Percentiles rank a stretch among this genome's conserved stretches.
Conservation (phyloP, 1,140 invertebrate species). For the Drosophila guanche region DNA sequence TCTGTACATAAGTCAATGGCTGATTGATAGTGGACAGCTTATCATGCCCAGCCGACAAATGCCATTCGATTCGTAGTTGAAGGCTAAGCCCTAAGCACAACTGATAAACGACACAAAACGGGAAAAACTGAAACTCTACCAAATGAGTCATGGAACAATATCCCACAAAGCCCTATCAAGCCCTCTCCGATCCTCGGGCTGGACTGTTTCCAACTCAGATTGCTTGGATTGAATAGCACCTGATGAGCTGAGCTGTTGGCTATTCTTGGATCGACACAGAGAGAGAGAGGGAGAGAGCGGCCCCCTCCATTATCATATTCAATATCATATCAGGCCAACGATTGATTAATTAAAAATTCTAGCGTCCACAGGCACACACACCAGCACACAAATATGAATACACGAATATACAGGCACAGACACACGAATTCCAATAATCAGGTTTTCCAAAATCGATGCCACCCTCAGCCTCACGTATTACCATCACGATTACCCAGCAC, state of each 20-base stretch:
- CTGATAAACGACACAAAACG: constrained; percentile 23
- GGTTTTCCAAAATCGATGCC: constrained; percentile 9
- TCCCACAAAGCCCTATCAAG: not conserved
- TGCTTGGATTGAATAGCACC: constrained; percentile 17
- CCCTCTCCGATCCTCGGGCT: constrained; percentile 8
- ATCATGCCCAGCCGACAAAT: constrained; percentile 23
- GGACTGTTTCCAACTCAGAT: constrained; percentile 34
- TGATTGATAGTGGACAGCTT: constrained; percentile 51
- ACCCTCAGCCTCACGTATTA: too few relatives aligned
- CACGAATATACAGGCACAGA: not conserved
- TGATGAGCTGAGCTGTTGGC: constrained; percentile 2
- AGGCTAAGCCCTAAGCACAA: constrained; percentile 31
- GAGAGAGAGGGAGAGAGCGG: too few relatives aligned
- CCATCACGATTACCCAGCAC: too few relatives aligned
- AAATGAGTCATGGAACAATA: constrained; percentile 21
- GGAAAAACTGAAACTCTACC: constrained; percentile 20
- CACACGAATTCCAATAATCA: constrained; percentile 26
- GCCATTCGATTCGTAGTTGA: not conserved
- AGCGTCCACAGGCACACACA: not conserved
- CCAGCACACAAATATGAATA: constrained; percentile 8
- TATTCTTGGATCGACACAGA: constrained; percentile 19
- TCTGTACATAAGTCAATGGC: constrained; percentile 53
- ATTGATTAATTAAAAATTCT: constrained; percentile 43
- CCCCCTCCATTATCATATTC: not conserved
- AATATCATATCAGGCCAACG: constrained; percentile 14